Evolutionary conservation across 2,888 invertebrate genomes (phyloP), one percentile per base, ranked within the genome.

Genomic region (Ormyrus nitidulus): DNA sequence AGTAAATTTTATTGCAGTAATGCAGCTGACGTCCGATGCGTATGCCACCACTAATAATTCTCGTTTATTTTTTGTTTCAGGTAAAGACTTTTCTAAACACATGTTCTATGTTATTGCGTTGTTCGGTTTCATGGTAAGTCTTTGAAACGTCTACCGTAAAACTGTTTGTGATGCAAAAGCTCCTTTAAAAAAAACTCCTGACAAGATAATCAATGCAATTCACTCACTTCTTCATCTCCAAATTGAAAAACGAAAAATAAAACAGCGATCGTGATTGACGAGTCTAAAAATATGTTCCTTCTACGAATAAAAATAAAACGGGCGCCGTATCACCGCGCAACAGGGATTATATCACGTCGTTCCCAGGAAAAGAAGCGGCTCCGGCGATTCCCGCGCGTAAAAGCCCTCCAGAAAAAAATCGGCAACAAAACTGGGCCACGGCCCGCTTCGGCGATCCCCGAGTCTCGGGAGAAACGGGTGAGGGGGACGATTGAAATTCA

Each of bases 41-140:
- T 4, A 34, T 34, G 2, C 34, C 34, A 34, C 34, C 4, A 3
- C 34, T 34, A 34, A 49, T 81, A 73, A 77, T 75, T 69, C 65
- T 65, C 48, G 70, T 76, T 73, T 64, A 66, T 82, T 84, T 80
- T 85, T 79, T 86, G 86, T 87, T 87, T 65, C 87, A 87, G 88
- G 87, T 88, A 88, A 88, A 85, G 79, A 84, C 82, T 80, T 69
- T 74, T 74, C 81, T 73, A 56, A 69, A 68, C 72, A 71, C 71
- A 80, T 68, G 80, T 73, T 75, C 78, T 70, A 64, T 83, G 81
- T 81, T 83, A 65, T 79, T 73, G 61, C 58, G n/a, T 79, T 70
- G 49, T 81, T 61, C 44, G 61, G 66, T 66, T 64, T 34, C 46
- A 58, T 58, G 81, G 81, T 81, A 81, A 81, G 81, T 81, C 75